These are phyloP conservation scores for Thymelicus acteon DNA, from an alignment of 2,888 invertebrate species.

Conservation along the genomic window DNA sequence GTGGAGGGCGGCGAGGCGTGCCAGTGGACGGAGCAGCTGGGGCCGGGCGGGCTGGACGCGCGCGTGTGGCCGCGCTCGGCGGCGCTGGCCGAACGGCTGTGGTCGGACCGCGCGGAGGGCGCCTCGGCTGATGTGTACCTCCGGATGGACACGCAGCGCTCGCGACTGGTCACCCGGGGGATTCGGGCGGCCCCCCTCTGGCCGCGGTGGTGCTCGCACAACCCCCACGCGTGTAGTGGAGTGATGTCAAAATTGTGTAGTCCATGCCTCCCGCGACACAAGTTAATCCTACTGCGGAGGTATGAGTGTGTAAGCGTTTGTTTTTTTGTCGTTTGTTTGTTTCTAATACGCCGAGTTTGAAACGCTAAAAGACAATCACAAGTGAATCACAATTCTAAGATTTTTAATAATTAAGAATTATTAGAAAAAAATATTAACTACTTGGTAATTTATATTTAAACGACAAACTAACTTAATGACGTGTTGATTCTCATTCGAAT, in stretches of 20 bases:
- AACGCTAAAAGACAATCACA: slow-evolving; percentile 17
- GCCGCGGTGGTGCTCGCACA: slow-evolving; percentile 91
- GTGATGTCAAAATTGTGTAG: too few species aligned
- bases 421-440: background rate
- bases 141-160: slow-evolving; percentile 87
- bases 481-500: slow-evolving; percentile 9
- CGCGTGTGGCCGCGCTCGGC: slow-evolving; percentile 93
- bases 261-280: too few species aligned
- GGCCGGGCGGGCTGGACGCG: slow-evolving; percentile 89
- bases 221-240: slow-evolving; percentile 84
- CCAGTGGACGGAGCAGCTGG: slow-evolving; percentile 94
- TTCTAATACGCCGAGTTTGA: slow-evolving; percentile 65
- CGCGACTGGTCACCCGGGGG: slow-evolving; percentile 86
- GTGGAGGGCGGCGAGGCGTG: slow-evolving; percentile 91
- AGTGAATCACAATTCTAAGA: slow-evolving; percentile 7
- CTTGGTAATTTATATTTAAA: background rate
- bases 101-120: slow-evolving; percentile 86
- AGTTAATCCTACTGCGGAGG: too few species aligned
- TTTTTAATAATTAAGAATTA: background rate
- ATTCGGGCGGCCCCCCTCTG: slow-evolving; percentile 89
- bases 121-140: slow-evolving; percentile 87
- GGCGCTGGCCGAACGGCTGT: slow-evolving; percentile 92
- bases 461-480: background rate
- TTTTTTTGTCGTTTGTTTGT: slow-evolving; percentile 60
- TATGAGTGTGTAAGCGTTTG: too few species aligned